Evolutionary conservation across 2,888 invertebrate genomes (phyloP).

Genomic region (Brachyptera risi): DNA sequence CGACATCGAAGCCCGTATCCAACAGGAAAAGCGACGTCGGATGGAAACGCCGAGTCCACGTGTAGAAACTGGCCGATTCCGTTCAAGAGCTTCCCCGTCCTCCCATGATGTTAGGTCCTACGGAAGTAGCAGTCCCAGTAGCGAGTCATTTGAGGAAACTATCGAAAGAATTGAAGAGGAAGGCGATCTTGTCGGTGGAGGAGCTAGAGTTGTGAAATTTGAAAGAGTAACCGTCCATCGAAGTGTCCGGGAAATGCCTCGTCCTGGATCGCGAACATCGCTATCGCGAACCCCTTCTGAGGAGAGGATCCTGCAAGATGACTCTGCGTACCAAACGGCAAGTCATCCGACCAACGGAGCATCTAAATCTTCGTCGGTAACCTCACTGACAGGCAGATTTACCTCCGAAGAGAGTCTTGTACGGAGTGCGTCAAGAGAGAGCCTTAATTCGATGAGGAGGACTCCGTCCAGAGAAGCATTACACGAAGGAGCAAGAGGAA

Average conservation of each 20-base stretch:
- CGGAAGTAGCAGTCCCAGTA: conserved; percentile 40
- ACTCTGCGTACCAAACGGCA: conserved; percentile 58
- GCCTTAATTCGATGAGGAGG: conserved; percentile 33
- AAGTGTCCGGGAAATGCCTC: conserved; percentile 54
- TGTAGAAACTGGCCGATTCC: conserved; percentile 57
- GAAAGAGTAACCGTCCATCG: conserved; percentile 65
- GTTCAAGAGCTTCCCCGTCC: conserved; percentile 53
- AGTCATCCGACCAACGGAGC: conserved; percentile 40
- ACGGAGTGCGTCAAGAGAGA: conserved; percentile 19
- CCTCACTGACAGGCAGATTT: conserved; percentile 49
- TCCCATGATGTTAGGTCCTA: background rate
- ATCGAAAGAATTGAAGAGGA: conserved; percentile 55
- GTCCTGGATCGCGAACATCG: conserved; percentile 27
- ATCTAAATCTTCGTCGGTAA: conserved; percentile 52
- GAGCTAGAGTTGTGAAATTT: conserved; percentile 53
- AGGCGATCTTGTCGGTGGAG: conserved; percentile 54
- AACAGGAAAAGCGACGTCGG: conserved; percentile 52
- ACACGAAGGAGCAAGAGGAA: conserved; percentile 38
- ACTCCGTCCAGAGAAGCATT: conserved; percentile 28
- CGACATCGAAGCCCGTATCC: conserved; percentile 57
- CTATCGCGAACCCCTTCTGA: conserved; percentile 53
- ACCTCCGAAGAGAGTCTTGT: conserved; percentile 53
- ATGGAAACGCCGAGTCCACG: conserved; percentile 51
- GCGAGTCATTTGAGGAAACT: conserved; percentile 49
- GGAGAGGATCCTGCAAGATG: conserved; percentile 48